A percentile compares a stretch with the other conserved stretches of the same genome.
Evolutionary conservation across 2,888 invertebrate genomes (phyloP).

Genomic region (Conistra vaccinii): DNA sequence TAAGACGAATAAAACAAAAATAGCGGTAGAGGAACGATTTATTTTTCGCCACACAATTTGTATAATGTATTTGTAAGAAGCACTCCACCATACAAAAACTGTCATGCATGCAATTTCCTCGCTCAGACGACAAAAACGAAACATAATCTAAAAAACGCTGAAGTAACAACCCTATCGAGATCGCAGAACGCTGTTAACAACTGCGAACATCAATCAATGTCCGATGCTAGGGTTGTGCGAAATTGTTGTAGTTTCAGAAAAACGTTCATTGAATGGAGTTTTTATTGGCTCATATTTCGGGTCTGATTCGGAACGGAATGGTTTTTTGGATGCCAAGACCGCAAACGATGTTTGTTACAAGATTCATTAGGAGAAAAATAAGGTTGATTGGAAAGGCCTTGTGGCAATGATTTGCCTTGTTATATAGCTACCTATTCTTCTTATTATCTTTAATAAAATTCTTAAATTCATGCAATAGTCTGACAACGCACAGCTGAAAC

Average conservation of each 20-base stretch:
- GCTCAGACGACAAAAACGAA: slow-evolving; percentile 68
- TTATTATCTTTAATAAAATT: not conserved
- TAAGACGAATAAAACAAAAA: slow-evolving; percentile 8
- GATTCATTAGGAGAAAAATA: slow-evolving; percentile 11
- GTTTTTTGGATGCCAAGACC: slow-evolving; percentile 19
- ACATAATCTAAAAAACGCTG: slow-evolving; percentile 71
- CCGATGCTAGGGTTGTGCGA: slow-evolving; percentile 67
- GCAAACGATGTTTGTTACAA: not conserved
- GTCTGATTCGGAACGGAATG: slow-evolving; percentile 33
- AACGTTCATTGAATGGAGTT: slow-evolving; percentile 62
- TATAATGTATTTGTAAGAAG: slow-evolving; percentile 52
- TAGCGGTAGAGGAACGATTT: slow-evolving; percentile 13
- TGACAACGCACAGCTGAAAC: not conserved
- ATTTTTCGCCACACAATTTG: slow-evolving; percentile 45
- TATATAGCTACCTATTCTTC: not conserved
- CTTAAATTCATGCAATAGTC: not conserved
- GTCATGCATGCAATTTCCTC: slow-evolving; percentile 69
- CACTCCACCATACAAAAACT: slow-evolving; percentile 57
- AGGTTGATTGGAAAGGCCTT: not conserved
- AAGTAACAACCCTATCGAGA: slow-evolving; percentile 79
- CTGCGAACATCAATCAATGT: slow-evolving; percentile 79
- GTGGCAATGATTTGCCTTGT: not conserved
- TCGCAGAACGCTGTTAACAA: slow-evolving; percentile 78
- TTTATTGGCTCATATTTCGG: slow-evolving; percentile 62
- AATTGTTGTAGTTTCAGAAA: slow-evolving; percentile 73